Evolutionary conservation across 2,113 vertebrate genomes (phyloP), one percentile per base, ranked within the genome.

Genomic region (Nothocercus julius): DNA sequence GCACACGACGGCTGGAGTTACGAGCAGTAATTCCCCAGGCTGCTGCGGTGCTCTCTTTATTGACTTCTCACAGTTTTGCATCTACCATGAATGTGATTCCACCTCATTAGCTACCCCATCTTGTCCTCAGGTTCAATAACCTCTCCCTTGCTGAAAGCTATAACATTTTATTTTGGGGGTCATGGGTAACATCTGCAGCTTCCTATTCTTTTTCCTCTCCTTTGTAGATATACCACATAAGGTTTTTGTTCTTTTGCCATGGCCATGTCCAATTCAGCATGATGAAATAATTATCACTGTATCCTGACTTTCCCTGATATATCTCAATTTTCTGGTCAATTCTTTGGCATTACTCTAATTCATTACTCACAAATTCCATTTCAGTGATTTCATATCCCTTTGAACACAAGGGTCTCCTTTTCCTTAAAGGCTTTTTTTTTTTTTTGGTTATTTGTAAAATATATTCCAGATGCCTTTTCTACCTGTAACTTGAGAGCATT

Each of bases 401-500:
- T 89, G 62, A 87, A 61, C 34, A 79, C 62, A 87, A 27, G 74
- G 53, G 21, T 22, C 49, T 20, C 59, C 49, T 94, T 79, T 82
- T 75, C 91, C 87, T 85, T 28, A n/a, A 80, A 90, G 92, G 75
- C 49, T 82, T 95, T 92, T 85, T 69, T 75, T 49, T 21, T 49
- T 49, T 21, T 49, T 3, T 49, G 85, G 44, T 27, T 82, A 25
- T 69, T 91, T 59, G 49, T 54, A 90, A 95, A 94, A 95, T 85
- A 95, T 94, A 85, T 73, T 93, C 92, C 82, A 90, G 75, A 83
- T 94, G 90, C 87, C 49, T 94, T 93, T 93, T 93, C 64, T 91
- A 96, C 95, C 90, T 96, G 85, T 73, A 85, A 91, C 72, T 85
- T 85, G 75, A 94, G 92, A 92, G 93, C 72, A 58, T n/a, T 49